phyloP scores from a whole-genome alignment of 1,140 invertebrate species.

The Agrilus planipennis region DNA sequence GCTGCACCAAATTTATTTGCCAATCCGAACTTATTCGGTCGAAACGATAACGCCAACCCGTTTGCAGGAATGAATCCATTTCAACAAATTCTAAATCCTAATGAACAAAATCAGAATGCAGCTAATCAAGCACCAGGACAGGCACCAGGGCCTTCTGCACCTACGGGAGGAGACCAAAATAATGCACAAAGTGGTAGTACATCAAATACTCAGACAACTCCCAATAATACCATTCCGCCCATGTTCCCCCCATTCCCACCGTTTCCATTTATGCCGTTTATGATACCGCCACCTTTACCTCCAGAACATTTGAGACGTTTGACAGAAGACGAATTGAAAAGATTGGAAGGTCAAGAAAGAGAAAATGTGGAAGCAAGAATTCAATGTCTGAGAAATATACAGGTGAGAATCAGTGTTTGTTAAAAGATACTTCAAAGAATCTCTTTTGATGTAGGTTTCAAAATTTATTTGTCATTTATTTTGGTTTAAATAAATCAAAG shows the following conservation, averaged over 20 bases:
- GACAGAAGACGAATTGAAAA: constrained; percentile 68
- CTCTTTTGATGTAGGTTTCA: background rate
- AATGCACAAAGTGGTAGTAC: background rate
- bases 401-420: constrained; percentile 29
- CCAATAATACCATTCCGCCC: constrained; percentile 30
- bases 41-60: constrained; percentile 24
- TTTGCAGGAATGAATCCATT: constrained; percentile 22
- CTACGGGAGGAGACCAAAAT: too few species aligned
- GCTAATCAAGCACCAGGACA: constrained; percentile 9
- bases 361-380: constrained; percentile 83
- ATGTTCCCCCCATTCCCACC: constrained; percentile 38
- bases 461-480: background rate
- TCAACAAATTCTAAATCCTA: constrained; percentile 5
- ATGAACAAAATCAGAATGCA: background rate
- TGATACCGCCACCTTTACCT: constrained; percentile 58
- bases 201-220: constrained; percentile 11
- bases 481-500: background rate
- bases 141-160: constrained; percentile 19
- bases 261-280: constrained; percentile 44
- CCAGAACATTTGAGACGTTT: constrained; percentile 64
- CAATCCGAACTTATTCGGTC: constrained; percentile 14
- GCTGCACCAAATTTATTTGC: constrained; percentile 16
- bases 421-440: background rate
- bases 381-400: constrained; percentile 71
- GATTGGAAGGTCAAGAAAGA: constrained; percentile 80